Evolutionary conservation across 1,140 invertebrate species (phyloP), one percentile per base, ranked within the genome.

Genomic region (Lepidurus arcticus): DNA sequence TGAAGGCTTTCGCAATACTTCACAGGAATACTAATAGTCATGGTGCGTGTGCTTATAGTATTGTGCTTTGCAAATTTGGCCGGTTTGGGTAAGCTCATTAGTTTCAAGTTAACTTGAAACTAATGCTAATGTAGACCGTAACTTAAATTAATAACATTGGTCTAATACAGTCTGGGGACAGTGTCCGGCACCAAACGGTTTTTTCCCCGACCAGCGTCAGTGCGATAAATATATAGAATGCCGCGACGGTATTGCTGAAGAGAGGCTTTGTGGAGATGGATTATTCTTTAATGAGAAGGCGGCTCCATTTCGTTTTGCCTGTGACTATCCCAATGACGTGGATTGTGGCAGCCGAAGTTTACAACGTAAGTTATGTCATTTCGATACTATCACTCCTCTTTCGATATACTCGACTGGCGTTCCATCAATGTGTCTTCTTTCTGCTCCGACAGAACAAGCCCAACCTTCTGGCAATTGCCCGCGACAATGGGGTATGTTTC

Each of bases 211-310:
- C 84, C 87, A 86, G 2, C 87, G 89, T 81, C 92, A 94, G 84
- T 94, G 93, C 84, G 93, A 95, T 85, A 88, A 93, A 47, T 94
- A 93, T 84, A 93, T 93, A 83, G 88, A 88, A 81, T 94, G 93
- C 85, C 85, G 87, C 75, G 89, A 91, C 84, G 89, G 89, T 81
- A 84, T 89, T 77, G 81, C 90, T 9, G 91, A 91, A 82, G 88
- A 91, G 80, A 90, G 88, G 80, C 85, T 94, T 7, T 94, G 93
- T 84, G 92, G 92, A 4, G 93, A 94, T 81, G 93, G 93, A 1
- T 87, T 94, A 24, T 90, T 94, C 6, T 94, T 94, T 84, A 89
- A 91, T 81, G 91, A 92, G 81, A 89, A 89, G 53, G 80, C 73
- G 77, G 91, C 91, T 82, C 89, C 91, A 2, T 91, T 89, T 82